Evolutionary conservation across 1,140 invertebrate genomes (phyloP), one percentile per base, ranked within the genome.

Genomic region (Hermetia illucens): DNA sequence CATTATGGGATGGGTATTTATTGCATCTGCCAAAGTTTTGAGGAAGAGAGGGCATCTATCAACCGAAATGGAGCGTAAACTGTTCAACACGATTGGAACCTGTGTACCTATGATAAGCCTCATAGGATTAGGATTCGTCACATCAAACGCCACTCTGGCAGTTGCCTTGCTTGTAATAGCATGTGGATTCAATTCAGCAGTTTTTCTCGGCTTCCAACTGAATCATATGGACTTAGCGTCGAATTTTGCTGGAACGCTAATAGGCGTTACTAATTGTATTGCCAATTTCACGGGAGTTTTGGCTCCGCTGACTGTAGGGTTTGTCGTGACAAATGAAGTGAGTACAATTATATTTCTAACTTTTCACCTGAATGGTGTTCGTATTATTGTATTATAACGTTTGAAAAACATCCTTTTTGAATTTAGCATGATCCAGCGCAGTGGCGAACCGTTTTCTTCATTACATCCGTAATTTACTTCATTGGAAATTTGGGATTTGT

Each of bases 211-310:
- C 4, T 64, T 64, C 36, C 57, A 73, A 41, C 65, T 77, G 9
- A 78, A 77, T 45, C 75, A 79, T 18, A 72, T 83, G 41, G 82
- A 85, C 55, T 65, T 85, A 44, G 71, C 79, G 2, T 80, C 82
- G 0, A 82, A 83, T 50, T 82, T 78, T 53, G 74, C 77, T 2
- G 82, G 82, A 10, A 73, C 75, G 2, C 49, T 83, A n/a, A 37
- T 37, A 25, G 39, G 79, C 19, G 60, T 84, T 20, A 79, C 77
- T 25, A 84, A 83, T 55, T 75, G 75, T 30, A 59, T 70, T 21
- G 72, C 1, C 49, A 82, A n/a, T 41, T 50, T 76, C 10, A 69
- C 74, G 27, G 73, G 72, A 6, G 79, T 81, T 34, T 48, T 78
- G n/a, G 75, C 73, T 24, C 80, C 79, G 2, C 53, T 72, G 5